Conservation (phyloP, 2,113 vertebrate species). For the Plectropomus leopardus region DNA sequence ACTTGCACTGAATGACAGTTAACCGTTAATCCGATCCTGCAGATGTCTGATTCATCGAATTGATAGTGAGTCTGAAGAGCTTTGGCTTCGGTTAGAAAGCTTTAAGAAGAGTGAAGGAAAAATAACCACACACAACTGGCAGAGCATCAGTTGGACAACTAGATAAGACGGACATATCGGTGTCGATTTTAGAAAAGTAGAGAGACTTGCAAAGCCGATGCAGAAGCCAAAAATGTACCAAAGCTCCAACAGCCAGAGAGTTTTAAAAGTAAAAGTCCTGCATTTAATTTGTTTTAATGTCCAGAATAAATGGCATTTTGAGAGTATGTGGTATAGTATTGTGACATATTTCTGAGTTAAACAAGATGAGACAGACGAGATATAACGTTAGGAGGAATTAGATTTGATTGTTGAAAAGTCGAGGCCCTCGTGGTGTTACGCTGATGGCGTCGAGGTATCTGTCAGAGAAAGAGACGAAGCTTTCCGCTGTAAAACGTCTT, state of each 20-base stretch:
- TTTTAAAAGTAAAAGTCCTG: not conserved
- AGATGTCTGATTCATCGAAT: constrained; percentile 33
- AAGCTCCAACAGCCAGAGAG: not conserved
- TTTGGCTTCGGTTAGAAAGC: not conserved
- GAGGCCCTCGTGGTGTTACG: too few relatives aligned
- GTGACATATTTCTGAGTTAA: too few relatives aligned
- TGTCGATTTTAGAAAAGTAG: not conserved
- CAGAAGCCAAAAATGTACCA: not conserved
- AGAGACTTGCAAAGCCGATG: not conserved
- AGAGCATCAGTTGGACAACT: not conserved
- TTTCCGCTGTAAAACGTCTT: too few relatives aligned
- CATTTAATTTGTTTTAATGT: too few relatives aligned
- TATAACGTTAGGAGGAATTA: too few relatives aligned
- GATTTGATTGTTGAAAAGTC: too few relatives aligned
- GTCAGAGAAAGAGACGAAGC: too few relatives aligned
- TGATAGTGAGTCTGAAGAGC: not conserved
- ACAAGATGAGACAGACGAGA: too few relatives aligned
- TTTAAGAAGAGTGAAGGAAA: not conserved
- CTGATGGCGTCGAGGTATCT: too few relatives aligned
- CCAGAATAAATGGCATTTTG: too few relatives aligned
- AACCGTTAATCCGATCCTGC: constrained; percentile 24
- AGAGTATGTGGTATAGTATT: too few relatives aligned
- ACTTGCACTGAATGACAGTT: constrained; percentile 13
- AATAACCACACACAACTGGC: not conserved
- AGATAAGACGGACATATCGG: not conserved